Conservation (phyloP, 2,113 vertebrate species). For the Pterocles orientalis region DNA sequence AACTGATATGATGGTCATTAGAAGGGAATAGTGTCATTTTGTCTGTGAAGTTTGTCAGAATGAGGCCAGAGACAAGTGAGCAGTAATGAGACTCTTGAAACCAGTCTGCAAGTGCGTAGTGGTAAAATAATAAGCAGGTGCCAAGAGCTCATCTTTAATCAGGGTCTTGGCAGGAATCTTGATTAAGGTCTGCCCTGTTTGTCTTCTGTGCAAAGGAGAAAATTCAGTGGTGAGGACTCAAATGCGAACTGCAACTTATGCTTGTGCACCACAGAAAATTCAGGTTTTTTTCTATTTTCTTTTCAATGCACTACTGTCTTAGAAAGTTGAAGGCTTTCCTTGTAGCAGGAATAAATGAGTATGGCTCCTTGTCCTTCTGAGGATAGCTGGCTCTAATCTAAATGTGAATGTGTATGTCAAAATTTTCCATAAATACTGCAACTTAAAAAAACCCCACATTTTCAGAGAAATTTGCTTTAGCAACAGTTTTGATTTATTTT, state of each 20-base stretch:
- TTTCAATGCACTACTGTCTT: background rate
- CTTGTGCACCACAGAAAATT: background rate
- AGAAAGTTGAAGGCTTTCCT: background rate
- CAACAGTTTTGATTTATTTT: background rate
- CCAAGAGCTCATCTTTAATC: slow-evolving; percentile 47
- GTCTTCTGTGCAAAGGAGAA: background rate
- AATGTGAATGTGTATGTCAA: background rate
- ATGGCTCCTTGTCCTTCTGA: background rate
- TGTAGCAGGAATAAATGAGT: background rate
- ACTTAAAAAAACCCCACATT: background rate
- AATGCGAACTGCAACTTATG: background rate
- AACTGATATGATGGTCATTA: slow-evolving; percentile 34
- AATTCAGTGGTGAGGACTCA: background rate
- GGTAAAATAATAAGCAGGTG: slow-evolving; percentile 53
- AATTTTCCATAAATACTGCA: background rate
- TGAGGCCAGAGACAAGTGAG: background rate
- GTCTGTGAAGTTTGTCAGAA: slow-evolving; percentile 42
- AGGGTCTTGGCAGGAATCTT: slow-evolving; percentile 12
- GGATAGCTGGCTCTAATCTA: background rate
- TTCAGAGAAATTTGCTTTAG: background rate
- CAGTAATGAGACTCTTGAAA: slow-evolving; percentile 57
- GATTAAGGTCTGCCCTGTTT: background rate
- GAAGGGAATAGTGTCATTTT: slow-evolving; percentile 36
- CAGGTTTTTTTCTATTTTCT: background rate
- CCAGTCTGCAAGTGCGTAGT: slow-evolving; percentile 41